phyloP scores from a whole-genome alignment of 1,140 invertebrate species.

The Goniozus legneri region DNA sequence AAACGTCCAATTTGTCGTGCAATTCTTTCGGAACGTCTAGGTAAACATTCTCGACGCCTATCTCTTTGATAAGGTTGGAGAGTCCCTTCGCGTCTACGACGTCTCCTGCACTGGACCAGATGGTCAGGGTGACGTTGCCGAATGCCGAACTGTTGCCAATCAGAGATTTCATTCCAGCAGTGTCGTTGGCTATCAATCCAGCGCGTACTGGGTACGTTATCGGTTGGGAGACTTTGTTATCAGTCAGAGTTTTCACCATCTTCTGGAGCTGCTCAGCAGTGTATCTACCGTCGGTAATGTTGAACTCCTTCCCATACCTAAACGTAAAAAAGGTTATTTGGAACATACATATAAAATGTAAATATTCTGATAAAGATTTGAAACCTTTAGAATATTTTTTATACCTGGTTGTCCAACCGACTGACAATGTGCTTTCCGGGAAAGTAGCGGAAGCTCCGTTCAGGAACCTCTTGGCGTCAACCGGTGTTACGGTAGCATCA shows the following conservation, averaged over 20 bases:
- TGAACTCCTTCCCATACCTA: conserved; percentile 26
- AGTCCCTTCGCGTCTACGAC: conserved; percentile 60
- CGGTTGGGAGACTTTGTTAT: conserved; percentile 58
- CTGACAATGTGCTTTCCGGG: conserved; percentile 68
- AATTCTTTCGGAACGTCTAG: conserved; percentile 67
- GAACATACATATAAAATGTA: neutral
- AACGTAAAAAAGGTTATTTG: conserved; percentile 17
- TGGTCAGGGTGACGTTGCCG: conserved; percentile 60
- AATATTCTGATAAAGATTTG: neutral
- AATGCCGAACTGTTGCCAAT: conserved; percentile 45
- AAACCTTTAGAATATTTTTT: conserved; percentile 27
- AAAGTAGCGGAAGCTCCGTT: conserved; percentile 56
- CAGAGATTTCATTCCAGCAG: conserved; percentile 54
- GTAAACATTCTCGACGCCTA: conserved; percentile 65
- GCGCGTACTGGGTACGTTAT: conserved; percentile 83
- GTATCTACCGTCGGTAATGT: conserved; percentile 61
- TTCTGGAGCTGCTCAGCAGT: conserved; percentile 64
- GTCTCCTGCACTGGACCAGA: conserved; percentile 68
- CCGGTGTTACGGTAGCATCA: conserved; percentile 57
- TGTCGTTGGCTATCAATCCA: conserved; percentile 65
- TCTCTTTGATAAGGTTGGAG: conserved; percentile 58
- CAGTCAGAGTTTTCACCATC: conserved; percentile 67
- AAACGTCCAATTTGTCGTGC: conserved; percentile 48
- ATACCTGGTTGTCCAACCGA: conserved; percentile 82
- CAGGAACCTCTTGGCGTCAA: conserved; percentile 70